Evolutionary conservation across 2,113 vertebrate species (phyloP).

Genomic region (Neopipo cinnamomea): DNA sequence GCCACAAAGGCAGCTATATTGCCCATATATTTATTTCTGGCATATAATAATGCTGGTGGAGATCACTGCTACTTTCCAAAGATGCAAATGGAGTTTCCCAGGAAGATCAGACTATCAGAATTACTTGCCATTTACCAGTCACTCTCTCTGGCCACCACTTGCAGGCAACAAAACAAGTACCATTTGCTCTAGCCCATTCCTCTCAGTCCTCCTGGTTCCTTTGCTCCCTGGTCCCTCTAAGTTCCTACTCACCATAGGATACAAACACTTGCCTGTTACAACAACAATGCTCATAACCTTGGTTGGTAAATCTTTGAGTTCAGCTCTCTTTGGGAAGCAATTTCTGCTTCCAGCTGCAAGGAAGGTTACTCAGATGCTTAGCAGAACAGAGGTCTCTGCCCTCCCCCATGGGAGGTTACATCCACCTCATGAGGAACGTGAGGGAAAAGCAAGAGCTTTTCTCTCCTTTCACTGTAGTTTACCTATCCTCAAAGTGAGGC

Average conservation of each 20-base stretch:
- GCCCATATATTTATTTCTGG: background rate
- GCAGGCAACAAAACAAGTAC: background rate
- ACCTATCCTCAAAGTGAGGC: background rate
- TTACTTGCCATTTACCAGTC: background rate
- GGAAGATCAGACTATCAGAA: background rate
- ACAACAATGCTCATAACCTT: background rate
- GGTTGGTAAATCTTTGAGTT: background rate
- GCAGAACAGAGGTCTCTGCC: background rate
- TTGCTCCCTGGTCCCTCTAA: background rate
- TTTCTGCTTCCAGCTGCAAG: background rate
- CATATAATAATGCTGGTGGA: background rate
- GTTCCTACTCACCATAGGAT: background rate
- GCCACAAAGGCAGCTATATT: background rate
- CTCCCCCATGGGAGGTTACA: background rate
- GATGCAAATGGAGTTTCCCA: background rate
- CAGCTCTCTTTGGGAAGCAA: background rate
- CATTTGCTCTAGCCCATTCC: background rate
- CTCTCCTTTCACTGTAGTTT: background rate
- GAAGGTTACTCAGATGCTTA: background rate
- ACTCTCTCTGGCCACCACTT: background rate
- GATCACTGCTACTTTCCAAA: background rate
- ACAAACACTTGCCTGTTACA: background rate
- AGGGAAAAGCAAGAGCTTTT: background rate
- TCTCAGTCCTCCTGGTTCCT: background rate
- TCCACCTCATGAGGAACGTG: background rate